Base-by-base conservation (phyloP, 1,140 invertebrate genomes). In the Bombus terrestris region DNA sequence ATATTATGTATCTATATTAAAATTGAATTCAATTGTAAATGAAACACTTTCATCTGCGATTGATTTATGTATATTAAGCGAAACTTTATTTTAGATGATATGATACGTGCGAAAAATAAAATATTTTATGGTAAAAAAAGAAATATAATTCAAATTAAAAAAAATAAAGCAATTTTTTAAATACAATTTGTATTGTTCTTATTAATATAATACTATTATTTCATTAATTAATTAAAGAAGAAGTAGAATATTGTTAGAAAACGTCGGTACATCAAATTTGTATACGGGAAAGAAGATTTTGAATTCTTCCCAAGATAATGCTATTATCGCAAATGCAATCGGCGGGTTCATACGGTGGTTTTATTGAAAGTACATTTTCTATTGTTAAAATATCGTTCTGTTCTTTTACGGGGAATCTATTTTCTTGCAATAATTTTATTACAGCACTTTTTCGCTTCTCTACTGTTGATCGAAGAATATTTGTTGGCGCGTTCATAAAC, bases 281-380 rank as follows among this genome's bases (percentile, higher is more conserved):
- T 37, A 75, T 18, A 75, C 39, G n/a, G 0, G 59, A 73, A 66
- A 90, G 73, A 72, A 90, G 75, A 77, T 85, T 92, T 80, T 94
- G 93, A 89, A 95, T 92, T 90, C 93, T 94, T 73, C 73, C 91
- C 77, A 95, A 89, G 81, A 95, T 89, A 77, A 93, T 93, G 74
- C 87, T 92, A 39, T 94, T 95, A 1, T 89, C 90, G 41, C 93
- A 94, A 37, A 91, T 81, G 57, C 93, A 94, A 82, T 94, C 91
- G 43, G 94, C 90, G 6, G 87, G 62, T 22, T 88, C 87, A 75
- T 95, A 95, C 6, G 94, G 95, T 35, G 95, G 94, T 85, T 94
- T 91, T 86, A 95, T 94, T 1, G 86, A 89, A 12, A 95, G 64
- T 32, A 86, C 90, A 71, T 93, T 91, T 80, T 92, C 89, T 25